A percentile compares a stretch with the other conserved stretches of the same genome.
Evolutionary conservation across 2,797 vertebrate species (phyloP).

Genomic region (Helicolenus hilgendorfi): DNA sequence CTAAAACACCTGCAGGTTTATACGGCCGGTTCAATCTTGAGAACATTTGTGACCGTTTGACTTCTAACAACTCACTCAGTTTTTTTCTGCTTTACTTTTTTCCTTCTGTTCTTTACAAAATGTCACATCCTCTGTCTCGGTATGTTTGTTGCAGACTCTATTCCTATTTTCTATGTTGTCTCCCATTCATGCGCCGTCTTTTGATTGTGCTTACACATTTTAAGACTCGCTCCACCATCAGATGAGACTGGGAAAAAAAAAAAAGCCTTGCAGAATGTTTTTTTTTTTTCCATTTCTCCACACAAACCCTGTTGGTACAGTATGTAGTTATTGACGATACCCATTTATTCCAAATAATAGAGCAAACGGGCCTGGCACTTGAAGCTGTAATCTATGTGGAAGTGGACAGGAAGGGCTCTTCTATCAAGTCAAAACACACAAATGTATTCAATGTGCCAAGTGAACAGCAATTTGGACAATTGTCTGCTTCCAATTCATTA

Average conservation of each 20-base stretch:
- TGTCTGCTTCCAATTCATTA: neutral
- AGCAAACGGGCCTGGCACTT: neutral
- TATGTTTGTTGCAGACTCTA: neutral
- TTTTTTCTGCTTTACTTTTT: constrained; percentile 19
- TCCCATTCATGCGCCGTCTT: neutral
- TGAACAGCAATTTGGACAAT: constrained; percentile 1
- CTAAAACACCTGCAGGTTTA: constrained; percentile 61
- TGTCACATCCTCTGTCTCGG: neutral
- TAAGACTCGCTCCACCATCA: neutral
- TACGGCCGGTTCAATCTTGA: constrained; percentile 60
- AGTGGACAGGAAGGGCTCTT: neutral
- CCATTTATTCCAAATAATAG: neutral
- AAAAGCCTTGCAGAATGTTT: neutral
- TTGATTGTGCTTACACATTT: neutral
- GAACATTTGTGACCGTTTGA: constrained; percentile 67
- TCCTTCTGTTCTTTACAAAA: neutral
- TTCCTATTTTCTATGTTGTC: neutral
- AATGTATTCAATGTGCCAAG: neutral
- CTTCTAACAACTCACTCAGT: constrained; percentile 37
- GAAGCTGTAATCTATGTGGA: neutral
- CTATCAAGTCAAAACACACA: neutral
- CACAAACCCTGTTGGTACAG: neutral
- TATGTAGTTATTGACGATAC: neutral
- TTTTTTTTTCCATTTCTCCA: neutral
- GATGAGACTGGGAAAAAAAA: neutral